Evolutionary conservation across 2,797 vertebrate genomes (phyloP).

Genomic region (Capromys pilorides): DNA sequence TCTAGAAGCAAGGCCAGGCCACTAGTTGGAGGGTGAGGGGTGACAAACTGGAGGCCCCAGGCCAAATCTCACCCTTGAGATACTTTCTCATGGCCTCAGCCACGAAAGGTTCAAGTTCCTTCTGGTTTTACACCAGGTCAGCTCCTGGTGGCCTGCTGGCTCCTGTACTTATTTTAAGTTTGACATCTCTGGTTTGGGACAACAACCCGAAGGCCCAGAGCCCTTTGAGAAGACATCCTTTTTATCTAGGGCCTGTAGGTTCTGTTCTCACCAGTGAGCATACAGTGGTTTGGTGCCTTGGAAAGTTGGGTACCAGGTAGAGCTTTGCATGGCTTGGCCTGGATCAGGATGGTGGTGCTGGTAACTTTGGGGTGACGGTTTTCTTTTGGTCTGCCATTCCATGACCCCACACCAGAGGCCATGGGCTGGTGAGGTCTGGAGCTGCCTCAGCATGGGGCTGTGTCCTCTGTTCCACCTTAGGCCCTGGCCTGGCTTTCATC

Average conservation of each 20-base stretch:
- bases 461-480: constrained; percentile 82
- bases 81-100: background rate
- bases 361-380: background rate
- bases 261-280: background rate
- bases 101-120: rapidly evolving
- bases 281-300: background rate
- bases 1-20: background rate
- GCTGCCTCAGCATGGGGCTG: background rate
- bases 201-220: background rate
- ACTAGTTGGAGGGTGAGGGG: background rate
- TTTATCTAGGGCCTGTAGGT: background rate
- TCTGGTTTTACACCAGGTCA: background rate
- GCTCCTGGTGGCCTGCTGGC: too few relatives aligned
- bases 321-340: background rate
- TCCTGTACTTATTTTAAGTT: background rate
- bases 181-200: background rate
- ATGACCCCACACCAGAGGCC: background rate
- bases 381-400: background rate
- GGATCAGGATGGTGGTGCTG: background rate
- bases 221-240: background rate
- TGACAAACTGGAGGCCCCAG: background rate
- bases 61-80: background rate
- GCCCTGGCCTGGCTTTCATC: constrained; percentile 95
- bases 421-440: background rate
- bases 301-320: background rate